Evolutionary conservation across 2,888 invertebrate species (phyloP), one percentile per base, ranked within the genome.

Genomic region (Gandaritis pyraliata): DNA sequence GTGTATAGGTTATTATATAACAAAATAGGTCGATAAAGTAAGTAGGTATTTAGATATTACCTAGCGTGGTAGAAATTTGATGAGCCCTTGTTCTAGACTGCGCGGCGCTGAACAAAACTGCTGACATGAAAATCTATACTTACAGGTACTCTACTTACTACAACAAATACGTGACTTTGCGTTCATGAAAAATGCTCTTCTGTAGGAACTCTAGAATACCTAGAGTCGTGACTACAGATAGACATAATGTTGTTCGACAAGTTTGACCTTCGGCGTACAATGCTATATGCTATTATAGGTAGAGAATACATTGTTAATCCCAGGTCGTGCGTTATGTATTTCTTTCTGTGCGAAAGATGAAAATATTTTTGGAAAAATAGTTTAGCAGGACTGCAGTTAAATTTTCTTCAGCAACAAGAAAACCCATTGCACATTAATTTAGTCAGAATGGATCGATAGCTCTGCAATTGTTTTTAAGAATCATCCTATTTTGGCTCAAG

Each of bases 251-350:
- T 47, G 47, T 53, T 18, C 76, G 74, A 82, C 81, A 81, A 84
- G 76, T 68, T 69, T 74, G 89, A 86, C 90, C 90, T 90, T 90
- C 86, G 73, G 66, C 74, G 75, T 78, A 89, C 85, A 88, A 88
- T 88, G 83, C 82, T 78, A 70, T n/a, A n/a, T n/a, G n/a, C n/a
- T n/a, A n/a, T n/a, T n/a, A n/a, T 41, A 56, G 48, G 45, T 55
- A 58, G 49, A 49, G 53, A 55, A 51, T 43, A 63, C 58, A 61
- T 41, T 51, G 41, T 53, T 61, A 50, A 64, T 60, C 50, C 47
- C 63, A 61, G 45, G 45, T 59, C 58, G 41, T 23, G 16, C 45
- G 36, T 47, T 36, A 33, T 33, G 33, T 33, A 33, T 53, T 47
- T 38, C 43, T 46, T 43, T 16, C 8, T 43, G 43, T 43, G 15